Evolutionary conservation across 2,113 vertebrate species (phyloP).

Genomic region (Bujurquina vittata): DNA sequence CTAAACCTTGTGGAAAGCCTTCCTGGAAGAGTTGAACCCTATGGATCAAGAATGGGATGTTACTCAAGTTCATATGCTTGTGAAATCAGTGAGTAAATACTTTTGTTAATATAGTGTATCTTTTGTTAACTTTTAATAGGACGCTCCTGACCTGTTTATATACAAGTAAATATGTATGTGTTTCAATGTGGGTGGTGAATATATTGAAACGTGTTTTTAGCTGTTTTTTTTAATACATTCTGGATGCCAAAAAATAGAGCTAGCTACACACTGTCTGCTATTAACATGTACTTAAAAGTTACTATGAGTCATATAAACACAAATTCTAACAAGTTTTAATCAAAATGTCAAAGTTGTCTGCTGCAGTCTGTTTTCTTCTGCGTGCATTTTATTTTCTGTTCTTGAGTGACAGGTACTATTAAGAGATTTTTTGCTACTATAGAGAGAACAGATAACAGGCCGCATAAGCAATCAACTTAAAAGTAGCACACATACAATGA

Average conservation of each 20-base stretch:
- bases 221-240: not conserved
- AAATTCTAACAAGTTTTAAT: not conserved
- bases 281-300: not conserved
- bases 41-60: too few relatives aligned
- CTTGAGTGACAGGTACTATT: constrained; percentile 5
- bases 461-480: constrained; percentile 14
- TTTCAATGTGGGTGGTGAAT: not conserved
- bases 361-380: not conserved
- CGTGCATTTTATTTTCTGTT: constrained; percentile 12
- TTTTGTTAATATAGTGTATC: too few relatives aligned
- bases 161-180: not conserved
- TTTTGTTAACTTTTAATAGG: not conserved
- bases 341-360: not conserved
- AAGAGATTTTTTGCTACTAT: not conserved
- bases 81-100: too few relatives aligned
- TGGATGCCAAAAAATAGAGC: not conserved
- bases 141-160: not conserved
- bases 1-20: too few relatives aligned
- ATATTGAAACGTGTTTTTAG: not conserved
- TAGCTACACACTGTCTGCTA: not conserved
- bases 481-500: not conserved
- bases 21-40: too few relatives aligned
- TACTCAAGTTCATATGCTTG: too few relatives aligned
- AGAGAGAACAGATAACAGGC: not conserved
- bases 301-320: not conserved